Evolutionary conservation across 2,113 vertebrate species (phyloP).

Genomic region (Erpornis zantholeuca): DNA sequence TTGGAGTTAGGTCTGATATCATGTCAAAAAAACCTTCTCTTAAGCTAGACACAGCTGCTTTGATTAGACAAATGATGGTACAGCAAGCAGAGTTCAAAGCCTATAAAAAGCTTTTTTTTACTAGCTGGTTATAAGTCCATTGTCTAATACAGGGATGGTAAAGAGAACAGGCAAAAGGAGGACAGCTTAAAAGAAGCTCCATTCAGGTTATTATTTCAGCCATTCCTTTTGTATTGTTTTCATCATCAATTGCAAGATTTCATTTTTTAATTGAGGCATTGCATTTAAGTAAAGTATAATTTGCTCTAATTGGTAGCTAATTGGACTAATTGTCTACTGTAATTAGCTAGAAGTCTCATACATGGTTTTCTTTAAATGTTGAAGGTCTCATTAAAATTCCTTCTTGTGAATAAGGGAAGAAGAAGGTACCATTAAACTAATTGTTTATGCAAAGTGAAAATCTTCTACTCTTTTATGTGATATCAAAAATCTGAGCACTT

Average conservation of each 20-base stretch:
- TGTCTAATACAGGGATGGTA: not conserved
- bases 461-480: not conserved
- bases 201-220: not conserved
- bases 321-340: not conserved
- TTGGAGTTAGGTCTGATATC: not conserved
- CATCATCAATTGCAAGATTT: not conserved
- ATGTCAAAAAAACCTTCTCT: not conserved
- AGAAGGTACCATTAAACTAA: not conserved
- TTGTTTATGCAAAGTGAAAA: not conserved
- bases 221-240: not conserved
- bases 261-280: not conserved
- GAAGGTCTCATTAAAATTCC: conserved; percentile 6
- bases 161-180: not conserved
- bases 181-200: not conserved
- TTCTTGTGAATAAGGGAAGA: not conserved
- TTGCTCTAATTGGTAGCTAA: not conserved
- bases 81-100: not conserved
- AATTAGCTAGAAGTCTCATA: not conserved
- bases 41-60: not conserved
- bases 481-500: not conserved
- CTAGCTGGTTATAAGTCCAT: not conserved
- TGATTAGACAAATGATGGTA: not conserved
- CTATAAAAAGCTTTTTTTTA: not conserved
- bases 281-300: not conserved
- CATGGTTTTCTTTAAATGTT: not conserved